These are phyloP conservation scores for Tetragonisca angustula DNA, from an alignment of 2,888 invertebrate species.

Conservation along the genomic window DNA sequence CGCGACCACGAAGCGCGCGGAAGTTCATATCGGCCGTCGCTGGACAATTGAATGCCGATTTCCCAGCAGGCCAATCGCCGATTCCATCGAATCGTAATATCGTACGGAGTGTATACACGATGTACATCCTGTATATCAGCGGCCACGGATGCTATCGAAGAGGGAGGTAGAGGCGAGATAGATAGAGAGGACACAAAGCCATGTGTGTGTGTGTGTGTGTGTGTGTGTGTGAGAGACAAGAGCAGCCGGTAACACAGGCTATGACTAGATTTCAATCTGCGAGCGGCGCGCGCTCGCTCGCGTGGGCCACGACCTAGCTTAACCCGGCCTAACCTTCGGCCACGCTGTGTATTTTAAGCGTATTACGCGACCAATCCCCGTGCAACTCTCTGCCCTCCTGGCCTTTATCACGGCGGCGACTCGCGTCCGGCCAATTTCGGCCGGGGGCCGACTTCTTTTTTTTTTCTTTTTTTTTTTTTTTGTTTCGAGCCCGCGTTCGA, in stretches of 20 bases:
- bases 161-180: background rate
- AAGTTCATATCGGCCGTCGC: conserved; percentile 70
- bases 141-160: conserved; percentile 47
- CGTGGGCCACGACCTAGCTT: conserved; percentile 54
- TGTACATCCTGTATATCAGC: conserved; percentile 67
- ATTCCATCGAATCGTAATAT: conserved; percentile 79
- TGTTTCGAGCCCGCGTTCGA: background rate
- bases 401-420: conserved; percentile 14
- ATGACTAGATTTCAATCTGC: conserved; percentile 74
- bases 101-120: conserved; percentile 70
- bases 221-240: background rate
- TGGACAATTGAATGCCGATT: conserved; percentile 81
- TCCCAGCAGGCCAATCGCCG: conserved; percentile 78
- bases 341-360: conserved; percentile 58
- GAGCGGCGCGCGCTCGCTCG: conserved; percentile 31
- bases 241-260: conserved; percentile 37
- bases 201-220: too few relatives aligned
- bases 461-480: too few relatives aligned
- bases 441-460: background rate
- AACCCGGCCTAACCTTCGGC: conserved; percentile 50
- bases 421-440: conserved; percentile 18
- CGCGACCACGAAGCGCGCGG: conserved; percentile 37
- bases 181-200: background rate
- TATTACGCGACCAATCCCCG: conserved; percentile 62
- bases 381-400: background rate